Evolutionary conservation across 2,888 invertebrate species (phyloP), one percentile per base, ranked within the genome.

Genomic region (Nemoura dubitans): DNA sequence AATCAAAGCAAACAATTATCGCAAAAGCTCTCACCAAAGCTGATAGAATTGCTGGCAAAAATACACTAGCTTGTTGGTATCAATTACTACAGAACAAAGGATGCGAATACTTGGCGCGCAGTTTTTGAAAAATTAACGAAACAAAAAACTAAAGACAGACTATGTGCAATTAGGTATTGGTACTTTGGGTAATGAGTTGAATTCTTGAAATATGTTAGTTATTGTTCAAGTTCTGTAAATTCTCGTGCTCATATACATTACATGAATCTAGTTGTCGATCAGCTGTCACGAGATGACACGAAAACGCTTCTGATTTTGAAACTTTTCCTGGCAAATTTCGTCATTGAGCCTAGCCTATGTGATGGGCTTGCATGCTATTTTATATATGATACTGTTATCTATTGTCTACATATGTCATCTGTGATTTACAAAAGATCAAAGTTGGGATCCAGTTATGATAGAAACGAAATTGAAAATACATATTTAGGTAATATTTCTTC

Each of bases 1-100:
- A 59, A 59, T 59, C 59, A 21, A 59, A 59, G 59, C 59, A 59
- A 59, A 59, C 59, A 59, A 59, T 59, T 59, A 59, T 59, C 59
- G 21, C 59, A 59, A 59, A 59, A 59, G 59, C 16, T 59, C 59
- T 59, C 59, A 21, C 59, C 21, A 16, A 16, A 59, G 3, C 21
- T 59, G 59, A 59, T 59, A 59, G 14, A 59, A 59, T 7, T 14
- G 59, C 10, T 36, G 36, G 36, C 36, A 36, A 36, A 36, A 36
- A 36, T 36, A 36, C 36, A 36, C 36, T 6, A 10, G 10, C 3
- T 6, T 59, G 59, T 59, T 36, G 59, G 16, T 59, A 59, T 59
- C 21, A 36, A 36, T 36, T 36, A 36, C 36, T 6, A 36, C 36
- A 21, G 59, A 59, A 59, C 14, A 2, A 10, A 10, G 2, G 59